phyloP scores from a whole-genome alignment of 1,140 invertebrate genomes.

The Rhagoletis zephyria region DNA sequence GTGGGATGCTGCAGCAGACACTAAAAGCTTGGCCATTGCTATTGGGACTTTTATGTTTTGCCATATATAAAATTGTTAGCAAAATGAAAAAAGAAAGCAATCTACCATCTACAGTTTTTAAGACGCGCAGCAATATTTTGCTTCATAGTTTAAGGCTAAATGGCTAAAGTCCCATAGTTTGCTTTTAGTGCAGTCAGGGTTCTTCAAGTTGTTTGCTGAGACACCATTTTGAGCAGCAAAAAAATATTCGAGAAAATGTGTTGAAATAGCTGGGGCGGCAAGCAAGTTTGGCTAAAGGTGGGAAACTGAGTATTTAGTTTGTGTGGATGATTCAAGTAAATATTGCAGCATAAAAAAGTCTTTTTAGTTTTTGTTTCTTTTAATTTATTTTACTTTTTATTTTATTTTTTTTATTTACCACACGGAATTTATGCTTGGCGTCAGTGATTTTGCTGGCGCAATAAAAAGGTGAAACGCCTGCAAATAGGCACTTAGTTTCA shows the following conservation, averaged over 20 bases:
- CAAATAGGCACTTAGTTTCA: conserved; percentile 48
- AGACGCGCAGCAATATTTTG: conserved; percentile 12
- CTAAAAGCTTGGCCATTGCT: conserved; percentile 1
- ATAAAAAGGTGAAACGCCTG: conserved; percentile 51
- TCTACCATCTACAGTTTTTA: neutral
- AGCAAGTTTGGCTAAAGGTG: neutral
- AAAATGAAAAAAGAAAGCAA: neutral
- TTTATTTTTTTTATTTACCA: neutral
- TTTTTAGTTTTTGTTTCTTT: neutral
- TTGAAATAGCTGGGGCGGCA: neutral
- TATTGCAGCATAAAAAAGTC: neutral
- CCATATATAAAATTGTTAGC: neutral
- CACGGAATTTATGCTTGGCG: neutral
- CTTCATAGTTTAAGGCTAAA: conserved; percentile 45
- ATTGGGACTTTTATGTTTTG: conserved; percentile 2
- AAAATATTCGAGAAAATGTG: neutral
- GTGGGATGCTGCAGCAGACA: conserved; percentile 5
- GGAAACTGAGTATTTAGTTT: neutral
- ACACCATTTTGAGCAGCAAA: neutral
- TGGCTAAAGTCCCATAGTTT: conserved; percentile 43
- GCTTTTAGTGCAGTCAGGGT: conserved; percentile 19
- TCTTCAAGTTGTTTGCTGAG: neutral
- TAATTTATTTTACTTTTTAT: neutral
- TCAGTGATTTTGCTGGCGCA: neutral
- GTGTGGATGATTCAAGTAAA: neutral